Conservation (phyloP, 2,888 invertebrate species). For the Smittia sp. region DNA sequence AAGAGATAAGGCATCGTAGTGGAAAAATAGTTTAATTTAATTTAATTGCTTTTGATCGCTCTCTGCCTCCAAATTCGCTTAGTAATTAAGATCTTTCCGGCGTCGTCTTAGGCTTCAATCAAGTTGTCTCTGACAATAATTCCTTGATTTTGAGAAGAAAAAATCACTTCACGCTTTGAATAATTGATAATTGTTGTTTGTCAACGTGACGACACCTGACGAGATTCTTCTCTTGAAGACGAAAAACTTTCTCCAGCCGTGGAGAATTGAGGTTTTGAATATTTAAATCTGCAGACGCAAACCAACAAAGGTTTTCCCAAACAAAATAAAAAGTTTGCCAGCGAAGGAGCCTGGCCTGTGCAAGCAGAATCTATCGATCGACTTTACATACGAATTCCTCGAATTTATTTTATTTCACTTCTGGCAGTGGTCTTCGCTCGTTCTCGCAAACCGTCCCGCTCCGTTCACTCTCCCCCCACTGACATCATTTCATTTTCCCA, state of each 20-base stretch:
- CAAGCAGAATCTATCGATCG: constrained; percentile 22
- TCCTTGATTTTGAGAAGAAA: no score
- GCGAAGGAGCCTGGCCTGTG: not conserved
- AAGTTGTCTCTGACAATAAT: constrained; percentile 2
- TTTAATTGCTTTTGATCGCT: constrained; percentile 37
- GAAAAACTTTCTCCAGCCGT: not conserved
- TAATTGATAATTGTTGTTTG: not conserved
- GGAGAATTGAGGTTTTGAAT: not conserved
- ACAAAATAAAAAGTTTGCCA: not conserved
- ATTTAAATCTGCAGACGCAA: constrained; percentile 7
- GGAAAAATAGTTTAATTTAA: constrained; percentile 39
- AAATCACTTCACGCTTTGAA: not conserved
- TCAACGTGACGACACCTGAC: not conserved
- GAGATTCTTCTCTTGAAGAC: not conserved
- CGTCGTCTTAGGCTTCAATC: not conserved
- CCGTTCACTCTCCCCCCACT: not conserved
- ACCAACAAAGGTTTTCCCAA: not conserved
- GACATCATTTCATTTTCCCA: constrained; percentile 1
- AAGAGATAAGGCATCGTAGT: constrained; percentile 37
- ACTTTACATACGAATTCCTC: not conserved
- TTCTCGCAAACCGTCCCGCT: not conserved
- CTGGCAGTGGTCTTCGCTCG: not conserved
- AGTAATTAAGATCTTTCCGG: constrained; percentile 15
- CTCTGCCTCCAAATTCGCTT: not conserved
- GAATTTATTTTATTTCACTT: not conserved